Conservation (phyloP, 1,140 invertebrate species). For the Archivesica marissinica region DNA sequence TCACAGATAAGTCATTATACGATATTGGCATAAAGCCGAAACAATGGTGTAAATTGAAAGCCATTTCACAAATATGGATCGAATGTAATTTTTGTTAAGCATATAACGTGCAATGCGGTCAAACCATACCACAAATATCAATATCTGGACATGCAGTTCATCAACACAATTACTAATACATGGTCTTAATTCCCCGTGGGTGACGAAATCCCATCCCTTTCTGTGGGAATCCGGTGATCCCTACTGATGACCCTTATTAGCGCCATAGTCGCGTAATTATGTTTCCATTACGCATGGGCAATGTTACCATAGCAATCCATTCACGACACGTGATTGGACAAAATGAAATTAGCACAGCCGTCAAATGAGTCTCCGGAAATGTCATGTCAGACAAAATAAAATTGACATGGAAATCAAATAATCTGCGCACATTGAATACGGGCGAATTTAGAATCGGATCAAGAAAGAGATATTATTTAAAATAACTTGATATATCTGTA, state of each 20-base stretch:
- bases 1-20: too few relatives aligned
- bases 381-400: slow-evolving; percentile 28
- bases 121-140: not conserved
- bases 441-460: slow-evolving; percentile 1
- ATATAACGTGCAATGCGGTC: not conserved
- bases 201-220: slow-evolving; percentile 34
- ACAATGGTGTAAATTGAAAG: too few relatives aligned
- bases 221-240: slow-evolving; percentile 17
- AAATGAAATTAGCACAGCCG: slow-evolving; percentile 51
- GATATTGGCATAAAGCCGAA: too few relatives aligned
- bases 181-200: not conserved
- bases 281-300: slow-evolving; percentile 41
- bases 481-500: too few relatives aligned
- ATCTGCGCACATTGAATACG: not conserved
- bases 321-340: slow-evolving; percentile 54
- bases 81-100: too few relatives aligned
- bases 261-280: slow-evolving; percentile 13
- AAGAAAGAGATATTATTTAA: too few relatives aligned
- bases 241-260: slow-evolving; percentile 39
- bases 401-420: slow-evolving; percentile 25
- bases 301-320: slow-evolving; percentile 39
- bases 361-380: slow-evolving; percentile 37
- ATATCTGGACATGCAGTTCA: slow-evolving; percentile 17
- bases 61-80: too few relatives aligned
- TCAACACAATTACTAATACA: slow-evolving; percentile 6